Evolutionary conservation across 30 jellyfish, hydroid and myxozoan genomes (phyloP).

Genomic region (Cassiopea xamachana): DNA sequence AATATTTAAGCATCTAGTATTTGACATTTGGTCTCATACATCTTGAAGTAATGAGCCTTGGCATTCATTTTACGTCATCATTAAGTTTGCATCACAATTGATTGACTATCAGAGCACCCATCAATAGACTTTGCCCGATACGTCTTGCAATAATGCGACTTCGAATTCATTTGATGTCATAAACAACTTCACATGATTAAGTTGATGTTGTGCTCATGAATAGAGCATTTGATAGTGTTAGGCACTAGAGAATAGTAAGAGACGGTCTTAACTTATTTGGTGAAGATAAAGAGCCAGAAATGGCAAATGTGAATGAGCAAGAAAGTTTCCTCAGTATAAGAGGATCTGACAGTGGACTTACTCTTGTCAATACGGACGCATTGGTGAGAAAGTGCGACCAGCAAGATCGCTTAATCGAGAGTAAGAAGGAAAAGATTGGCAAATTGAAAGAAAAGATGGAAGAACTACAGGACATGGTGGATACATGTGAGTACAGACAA

Average conservation of each 20-base stretch:
- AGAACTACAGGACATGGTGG: neutral
- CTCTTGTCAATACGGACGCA: conserved; percentile 33
- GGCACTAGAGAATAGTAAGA: neutral
- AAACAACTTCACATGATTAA: neutral
- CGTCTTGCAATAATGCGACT: neutral
- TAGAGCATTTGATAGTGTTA: neutral
- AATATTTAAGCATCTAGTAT: too few relatives aligned
- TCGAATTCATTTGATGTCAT: neutral
- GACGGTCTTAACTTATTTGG: neutral
- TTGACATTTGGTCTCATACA: too few relatives aligned
- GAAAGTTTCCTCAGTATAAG: conserved; percentile 6
- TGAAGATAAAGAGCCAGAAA: neutral
- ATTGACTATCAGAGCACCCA: too few relatives aligned
- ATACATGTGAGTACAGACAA: neutral
- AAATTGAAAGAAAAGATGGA: neutral
- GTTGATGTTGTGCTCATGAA: neutral
- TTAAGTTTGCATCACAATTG: too few relatives aligned
- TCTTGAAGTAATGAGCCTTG: too few relatives aligned
- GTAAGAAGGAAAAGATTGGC: neutral
- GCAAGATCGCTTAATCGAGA: neutral
- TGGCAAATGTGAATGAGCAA: neutral
- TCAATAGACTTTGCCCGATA: too few relatives aligned
- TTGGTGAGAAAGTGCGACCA: conserved; percentile 20
- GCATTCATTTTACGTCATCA: too few relatives aligned
- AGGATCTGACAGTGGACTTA: conserved; percentile 45